Base-by-base conservation (phyloP, 2,797 vertebrate genomes). In the Acanthiza pusilla region DNA sequence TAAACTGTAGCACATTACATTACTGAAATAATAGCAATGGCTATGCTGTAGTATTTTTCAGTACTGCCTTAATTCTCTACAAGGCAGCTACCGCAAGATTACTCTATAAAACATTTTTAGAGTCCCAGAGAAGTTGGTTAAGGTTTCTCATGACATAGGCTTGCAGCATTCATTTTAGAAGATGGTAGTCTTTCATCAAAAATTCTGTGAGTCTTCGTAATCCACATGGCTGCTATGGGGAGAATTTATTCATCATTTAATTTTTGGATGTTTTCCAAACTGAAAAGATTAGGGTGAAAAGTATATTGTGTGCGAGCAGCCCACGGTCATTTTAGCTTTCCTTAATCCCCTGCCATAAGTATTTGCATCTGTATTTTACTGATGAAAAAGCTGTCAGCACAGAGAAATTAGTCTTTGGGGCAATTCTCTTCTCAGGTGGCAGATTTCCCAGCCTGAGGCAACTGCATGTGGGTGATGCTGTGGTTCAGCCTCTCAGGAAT, bases 21-120 rank as follows among this genome's bases (percentile, higher is more conserved):
- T 93, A 86, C 71, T 87, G 83, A 88, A 92, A 95, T 94, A 94
- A 83, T 58, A 74, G 71, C 76, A 78, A 73, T 90, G 86, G 82
- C 87, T 54, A 32, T 25, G 55, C 27, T 81, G 79, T 66, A 89
- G 89, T 89, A 92, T 94, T 96, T 96, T 60, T 90, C 93, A 91
- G 77, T 60, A 78, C 62, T 57, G 62, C 60, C 67, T 89, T 84
- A 92, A 93, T 93, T 92, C 85, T 94, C 62, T 66, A 82, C 63
- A 91, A 85, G n/a, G 85, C 70, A 93, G 74, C 93, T 79, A 94
- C 89, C 5, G 2, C 45, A 30, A 94, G 88, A 95, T 94, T 95
- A 91, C 93, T 73, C 91, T 38, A 96, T 96, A 95, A 95, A 96
- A 86, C 80, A 96, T 88, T 93, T 95, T 96, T 94, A 94, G 89